Conservation (phyloP, 2,797 vertebrate species). For the Mallotus villosus region DNA sequence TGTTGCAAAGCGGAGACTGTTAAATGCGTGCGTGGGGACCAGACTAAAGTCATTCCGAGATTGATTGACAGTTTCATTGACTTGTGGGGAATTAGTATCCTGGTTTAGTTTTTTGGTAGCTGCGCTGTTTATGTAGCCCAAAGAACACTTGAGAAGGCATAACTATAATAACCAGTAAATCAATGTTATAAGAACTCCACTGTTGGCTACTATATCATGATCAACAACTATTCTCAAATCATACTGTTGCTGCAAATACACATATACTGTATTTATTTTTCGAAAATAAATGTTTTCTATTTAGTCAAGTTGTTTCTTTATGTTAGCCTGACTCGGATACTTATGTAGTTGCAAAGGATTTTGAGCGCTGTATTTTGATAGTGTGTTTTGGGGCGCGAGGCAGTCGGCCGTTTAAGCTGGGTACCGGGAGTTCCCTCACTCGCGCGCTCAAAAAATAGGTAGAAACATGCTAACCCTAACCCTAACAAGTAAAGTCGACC, state of each 20-base stretch:
- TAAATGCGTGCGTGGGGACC: slow-evolving; percentile 36
- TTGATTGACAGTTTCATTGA: background rate
- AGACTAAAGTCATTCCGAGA: background rate
- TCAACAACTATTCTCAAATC: slow-evolving; percentile 19
- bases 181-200: slow-evolving; percentile 6
- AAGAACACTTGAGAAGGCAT: slow-evolving; percentile 1
- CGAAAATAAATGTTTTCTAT: slow-evolving; percentile 64
- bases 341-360: no score
- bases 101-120: background rate
- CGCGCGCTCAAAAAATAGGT: background rate
- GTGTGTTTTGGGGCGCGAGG: no score
- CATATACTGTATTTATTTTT: slow-evolving; percentile 53
- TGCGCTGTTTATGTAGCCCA: background rate
- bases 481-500: no score
- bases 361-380: no score
- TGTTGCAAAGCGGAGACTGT: slow-evolving; percentile 82
- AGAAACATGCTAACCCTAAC: background rate
- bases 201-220: slow-evolving; percentile 37
- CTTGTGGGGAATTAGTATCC: background rate
- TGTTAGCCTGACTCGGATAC: background rate
- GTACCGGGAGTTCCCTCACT: no score
- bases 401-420: no score
- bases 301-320: slow-evolving; percentile 27
- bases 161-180: background rate
- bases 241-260: slow-evolving; percentile 13